Evolutionary conservation across 2,888 invertebrate species (phyloP).

Genomic region (Amblyteles armatorius): DNA sequence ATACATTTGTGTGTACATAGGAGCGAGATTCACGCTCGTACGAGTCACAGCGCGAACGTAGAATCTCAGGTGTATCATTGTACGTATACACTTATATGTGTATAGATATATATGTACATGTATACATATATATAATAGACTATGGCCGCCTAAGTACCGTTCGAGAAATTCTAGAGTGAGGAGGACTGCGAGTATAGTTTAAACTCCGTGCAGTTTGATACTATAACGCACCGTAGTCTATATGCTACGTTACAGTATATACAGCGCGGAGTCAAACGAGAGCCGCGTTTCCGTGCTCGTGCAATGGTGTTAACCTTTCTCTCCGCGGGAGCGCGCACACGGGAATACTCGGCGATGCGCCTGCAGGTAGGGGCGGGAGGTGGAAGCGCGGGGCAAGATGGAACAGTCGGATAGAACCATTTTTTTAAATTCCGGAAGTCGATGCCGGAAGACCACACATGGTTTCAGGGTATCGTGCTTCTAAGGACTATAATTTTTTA

Average conservation of each 20-base stretch:
- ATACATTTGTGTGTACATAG: neutral
- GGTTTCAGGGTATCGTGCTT: too few species aligned
- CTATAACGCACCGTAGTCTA: constrained; percentile 13
- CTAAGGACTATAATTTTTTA: too few species aligned
- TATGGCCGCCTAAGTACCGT: constrained; percentile 57
- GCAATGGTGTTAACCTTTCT: constrained; percentile 63
- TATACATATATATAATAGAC: neutral
- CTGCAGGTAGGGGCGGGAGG: neutral
- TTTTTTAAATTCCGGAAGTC: neutral
- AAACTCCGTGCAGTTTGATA: constrained; percentile 4
- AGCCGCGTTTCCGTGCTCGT: constrained; percentile 61
- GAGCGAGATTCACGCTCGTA: constrained; percentile 31
- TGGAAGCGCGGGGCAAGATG: constrained; percentile 11
- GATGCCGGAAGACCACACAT: neutral
- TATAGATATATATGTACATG: neutral
- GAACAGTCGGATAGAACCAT: neutral
- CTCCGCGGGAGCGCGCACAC: constrained; percentile 28
- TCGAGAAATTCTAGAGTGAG: constrained; percentile 65
- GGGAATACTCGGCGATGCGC: constrained; percentile 25
- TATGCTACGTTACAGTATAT: constrained; percentile 16
- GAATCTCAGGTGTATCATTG: constrained; percentile 39
- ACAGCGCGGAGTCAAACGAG: constrained; percentile 53
- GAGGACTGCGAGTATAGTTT: constrained; percentile 21
- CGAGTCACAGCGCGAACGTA: constrained; percentile 22
- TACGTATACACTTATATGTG: constrained; percentile 1